Evolutionary conservation across 2,113 vertebrate genomes (phyloP), one percentile per base, ranked within the genome.

Genomic region (Gorsachius goisagi): DNA sequence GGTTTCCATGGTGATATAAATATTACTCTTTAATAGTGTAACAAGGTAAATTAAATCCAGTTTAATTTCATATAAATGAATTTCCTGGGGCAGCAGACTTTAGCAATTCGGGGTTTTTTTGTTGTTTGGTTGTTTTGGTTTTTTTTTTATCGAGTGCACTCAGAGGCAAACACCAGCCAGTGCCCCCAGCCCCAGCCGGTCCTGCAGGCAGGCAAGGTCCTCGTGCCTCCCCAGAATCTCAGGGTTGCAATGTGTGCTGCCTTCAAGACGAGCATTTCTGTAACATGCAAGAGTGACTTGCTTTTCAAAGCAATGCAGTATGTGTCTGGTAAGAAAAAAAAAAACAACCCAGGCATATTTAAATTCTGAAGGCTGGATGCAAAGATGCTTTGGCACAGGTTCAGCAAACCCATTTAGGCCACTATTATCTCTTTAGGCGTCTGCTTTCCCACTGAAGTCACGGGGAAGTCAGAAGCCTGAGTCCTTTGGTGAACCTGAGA

Each of bases 391-490:
- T 97, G 95, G 95, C 95, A 30, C 11, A 6, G 35, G 30, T 91
- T 94, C 95, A 97, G 84, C 84, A 87, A 94, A 88, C 49, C 91
- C 96, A 95, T 96, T 95, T 95, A 94, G 91, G 91, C 84, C 44
- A 37, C 69, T 78, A 50, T 96, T 97, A 96, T 93, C 93, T 95
- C 89, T 85, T 75, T 9, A 64, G 93, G 96, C 56, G 69, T 87
- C 95, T 96, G 89, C 95, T 95, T 95, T 91, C 94, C 96, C 87
- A 41, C 89, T 82, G 94, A 63, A 96, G 94, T 97, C 96, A 97
- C 74, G 74, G 95, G 96, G 93, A 85, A 97, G 95, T 96, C 95
- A 97, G 95, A 87, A 97, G 94, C 93, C 3, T 0, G 13, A 84
- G 93, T 95, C 94, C 94, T 93, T 87, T 52, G 69, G 68, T 95